phyloP scores from a whole-genome alignment of 2,113 vertebrate species.

The human (Homo sapiens) region DNA sequence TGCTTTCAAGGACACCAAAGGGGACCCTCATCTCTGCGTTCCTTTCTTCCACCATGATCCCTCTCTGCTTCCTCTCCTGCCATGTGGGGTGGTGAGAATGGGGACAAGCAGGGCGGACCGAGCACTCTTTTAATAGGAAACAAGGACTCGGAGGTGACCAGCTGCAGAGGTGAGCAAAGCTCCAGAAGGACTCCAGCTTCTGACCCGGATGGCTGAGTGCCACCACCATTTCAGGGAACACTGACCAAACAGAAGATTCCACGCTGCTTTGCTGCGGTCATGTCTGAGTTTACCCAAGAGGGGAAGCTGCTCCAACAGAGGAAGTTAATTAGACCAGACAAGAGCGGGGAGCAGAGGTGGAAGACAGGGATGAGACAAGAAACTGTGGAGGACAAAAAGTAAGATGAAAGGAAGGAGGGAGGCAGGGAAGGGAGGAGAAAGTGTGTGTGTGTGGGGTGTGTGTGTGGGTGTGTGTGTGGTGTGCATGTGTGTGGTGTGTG shows the following conservation, averaged over 20 bases:
- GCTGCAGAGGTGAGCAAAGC: neutral
- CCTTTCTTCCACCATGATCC: neutral
- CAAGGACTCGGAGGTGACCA: neutral
- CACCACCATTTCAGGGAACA: neutral
- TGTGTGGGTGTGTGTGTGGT: no score
- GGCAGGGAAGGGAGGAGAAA: neutral
- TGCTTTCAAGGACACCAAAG: neutral
- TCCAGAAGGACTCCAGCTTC: neutral
- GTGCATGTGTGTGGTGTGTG: no score
- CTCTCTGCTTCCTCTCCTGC: neutral
- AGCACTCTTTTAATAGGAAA: neutral
- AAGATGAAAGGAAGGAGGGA: neutral
- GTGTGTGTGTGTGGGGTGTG: no score
- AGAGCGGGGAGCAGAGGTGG: neutral
- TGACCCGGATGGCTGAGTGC: neutral
- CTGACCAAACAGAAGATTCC: neutral
- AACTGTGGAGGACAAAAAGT: neutral
- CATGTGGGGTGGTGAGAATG: neutral
- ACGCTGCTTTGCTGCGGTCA: neutral
- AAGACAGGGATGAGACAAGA: neutral
- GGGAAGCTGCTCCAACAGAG: neutral
- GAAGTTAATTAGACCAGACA: slow-evolving; percentile 37
- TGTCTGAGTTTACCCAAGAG: neutral
- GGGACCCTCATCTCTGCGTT: neutral
- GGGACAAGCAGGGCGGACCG: neutral